phyloP scores from a whole-genome alignment of 1,140 invertebrate genomes.

The Drosophila insularis region DNA sequence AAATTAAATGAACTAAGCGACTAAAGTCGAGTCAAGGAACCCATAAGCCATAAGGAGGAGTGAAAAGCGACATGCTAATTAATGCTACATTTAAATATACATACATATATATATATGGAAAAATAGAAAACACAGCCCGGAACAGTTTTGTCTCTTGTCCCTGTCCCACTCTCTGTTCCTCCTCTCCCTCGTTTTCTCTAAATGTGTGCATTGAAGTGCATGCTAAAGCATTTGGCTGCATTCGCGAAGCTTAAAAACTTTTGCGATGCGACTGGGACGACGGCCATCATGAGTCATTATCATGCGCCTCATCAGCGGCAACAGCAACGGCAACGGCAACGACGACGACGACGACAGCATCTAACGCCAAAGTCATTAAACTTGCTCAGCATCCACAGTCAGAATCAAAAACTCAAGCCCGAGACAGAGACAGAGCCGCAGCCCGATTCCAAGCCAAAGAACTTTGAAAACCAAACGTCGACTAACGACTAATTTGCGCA shows the following conservation, averaged over 20 bases:
- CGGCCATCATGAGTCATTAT: conserved; percentile 75
- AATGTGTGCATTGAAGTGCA: conserved; percentile 36
- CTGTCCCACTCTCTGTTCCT: too few relatives aligned
- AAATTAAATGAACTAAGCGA: conserved; percentile 70
- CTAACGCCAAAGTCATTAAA: conserved; percentile 77
- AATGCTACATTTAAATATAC: conserved; percentile 64
- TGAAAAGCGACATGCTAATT: conserved; percentile 66
- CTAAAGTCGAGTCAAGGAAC: conserved; percentile 68
- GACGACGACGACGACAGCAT: conserved; percentile 45
- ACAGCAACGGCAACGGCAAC: conserved; percentile 37
- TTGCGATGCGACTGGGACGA: conserved; percentile 53
- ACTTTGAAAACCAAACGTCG: conserved; percentile 47
- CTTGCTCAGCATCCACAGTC: conserved; percentile 47
- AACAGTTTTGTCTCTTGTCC: conserved; percentile 21
- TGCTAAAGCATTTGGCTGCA: conserved; percentile 43
- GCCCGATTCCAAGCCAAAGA: conserved; percentile 19
- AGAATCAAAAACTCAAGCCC: not conserved
- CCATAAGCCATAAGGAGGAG: conserved; percentile 47
- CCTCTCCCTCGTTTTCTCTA: conserved; percentile 9
- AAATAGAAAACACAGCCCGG: conserved; percentile 45
- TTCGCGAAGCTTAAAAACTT: conserved; percentile 39
- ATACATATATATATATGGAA: conserved; percentile 6
- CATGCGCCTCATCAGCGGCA: conserved; percentile 71
- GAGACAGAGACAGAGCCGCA: not conserved
- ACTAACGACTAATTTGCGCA: conserved; percentile 79